Percentiles rank a stretch among this genome's conserved stretches.
phyloP scores from a whole-genome alignment of 2,113 vertebrate genomes.

The Hemibagrus wyckioides region DNA sequence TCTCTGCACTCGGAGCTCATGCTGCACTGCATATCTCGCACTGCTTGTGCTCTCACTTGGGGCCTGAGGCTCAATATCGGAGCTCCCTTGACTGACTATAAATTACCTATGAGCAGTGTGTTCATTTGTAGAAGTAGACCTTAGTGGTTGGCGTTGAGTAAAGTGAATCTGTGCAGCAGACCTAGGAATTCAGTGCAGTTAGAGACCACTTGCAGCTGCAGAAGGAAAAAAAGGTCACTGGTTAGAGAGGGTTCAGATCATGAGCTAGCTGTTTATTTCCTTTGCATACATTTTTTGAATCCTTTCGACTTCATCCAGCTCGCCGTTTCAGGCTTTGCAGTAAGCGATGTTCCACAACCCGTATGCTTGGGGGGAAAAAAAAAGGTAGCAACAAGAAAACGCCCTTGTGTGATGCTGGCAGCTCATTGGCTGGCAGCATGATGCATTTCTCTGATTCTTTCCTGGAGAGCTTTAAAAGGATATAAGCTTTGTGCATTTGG shows the following conservation, averaged over 20 bases:
- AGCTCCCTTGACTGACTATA: slow-evolving; percentile 34
- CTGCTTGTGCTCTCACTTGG: slow-evolving; percentile 30
- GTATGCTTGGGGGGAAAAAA: background rate
- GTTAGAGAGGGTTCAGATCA: slow-evolving; percentile 18
- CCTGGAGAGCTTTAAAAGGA: slow-evolving; percentile 36
- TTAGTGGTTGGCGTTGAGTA: slow-evolving; percentile 44
- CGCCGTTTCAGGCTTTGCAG: background rate
- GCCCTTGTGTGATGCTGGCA: slow-evolving; percentile 27
- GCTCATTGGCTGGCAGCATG: slow-evolving; percentile 49
- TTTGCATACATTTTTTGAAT: slow-evolving; percentile 19
- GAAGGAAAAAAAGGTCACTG: background rate
- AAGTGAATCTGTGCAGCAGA: slow-evolving; percentile 40
- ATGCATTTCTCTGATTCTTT: slow-evolving; percentile 39
- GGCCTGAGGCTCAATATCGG: slow-evolving; percentile 30
- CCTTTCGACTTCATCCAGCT: slow-evolving; percentile 23
- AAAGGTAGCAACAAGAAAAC: slow-evolving; percentile 45
- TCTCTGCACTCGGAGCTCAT: slow-evolving; percentile 21
- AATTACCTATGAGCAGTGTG: slow-evolving; percentile 46
- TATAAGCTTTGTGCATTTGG: slow-evolving; percentile 30
- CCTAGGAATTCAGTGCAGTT: slow-evolving; percentile 40
- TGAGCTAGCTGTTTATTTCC: slow-evolving; percentile 13
- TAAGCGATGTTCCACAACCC: slow-evolving; percentile 27
- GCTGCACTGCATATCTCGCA: slow-evolving; percentile 39
- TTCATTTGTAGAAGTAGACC: slow-evolving; percentile 44
- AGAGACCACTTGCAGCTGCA: slow-evolving; percentile 23